Evolutionary conservation across 2,888 invertebrate species (phyloP).

Genomic region (Empis stercorea): DNA sequence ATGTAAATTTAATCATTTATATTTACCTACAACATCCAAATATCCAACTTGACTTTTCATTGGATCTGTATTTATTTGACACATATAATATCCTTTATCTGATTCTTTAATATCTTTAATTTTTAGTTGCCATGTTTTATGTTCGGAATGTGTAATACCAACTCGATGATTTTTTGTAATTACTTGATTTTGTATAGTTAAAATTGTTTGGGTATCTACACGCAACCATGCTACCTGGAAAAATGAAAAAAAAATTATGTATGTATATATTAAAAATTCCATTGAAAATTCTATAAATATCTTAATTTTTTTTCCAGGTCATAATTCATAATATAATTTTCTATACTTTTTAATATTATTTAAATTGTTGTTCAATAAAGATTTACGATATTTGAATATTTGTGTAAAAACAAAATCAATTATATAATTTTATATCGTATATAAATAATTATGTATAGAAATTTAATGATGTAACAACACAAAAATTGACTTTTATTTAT

Average conservation of each 20-base stretch:
- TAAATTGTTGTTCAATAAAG: too few species aligned
- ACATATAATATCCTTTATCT: slow-evolving; percentile 62
- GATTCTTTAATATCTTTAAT: slow-evolving; percentile 64
- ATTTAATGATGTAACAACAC: too few species aligned
- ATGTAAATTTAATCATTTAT: background rate
- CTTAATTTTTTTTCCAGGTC: background rate
- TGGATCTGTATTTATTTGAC: slow-evolving; percentile 38
- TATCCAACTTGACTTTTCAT: slow-evolving; percentile 64
- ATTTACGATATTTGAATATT: too few species aligned
- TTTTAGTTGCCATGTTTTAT: slow-evolving; percentile 69
- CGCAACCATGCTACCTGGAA: slow-evolving; percentile 35
- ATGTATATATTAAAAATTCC: background rate
- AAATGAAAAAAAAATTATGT: slow-evolving; percentile 1
- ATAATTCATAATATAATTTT: too few species aligned
- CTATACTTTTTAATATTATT: too few species aligned
- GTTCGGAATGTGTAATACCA: slow-evolving; percentile 63
- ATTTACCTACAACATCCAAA: slow-evolving; percentile 73
- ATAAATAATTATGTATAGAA: too few species aligned
- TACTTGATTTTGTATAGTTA: slow-evolving; percentile 77
- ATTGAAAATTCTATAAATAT: too few species aligned
- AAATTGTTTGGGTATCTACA: slow-evolving; percentile 72
- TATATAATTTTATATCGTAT: too few species aligned
- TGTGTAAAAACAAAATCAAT: too few species aligned
- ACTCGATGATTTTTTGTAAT: slow-evolving; percentile 83
- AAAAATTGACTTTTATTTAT: too few species aligned